Percentiles rank a stretch among this genome's conserved stretches.
Evolutionary conservation across 2,113 vertebrate genomes (phyloP).

Genomic region (Rhineura floridana): DNA sequence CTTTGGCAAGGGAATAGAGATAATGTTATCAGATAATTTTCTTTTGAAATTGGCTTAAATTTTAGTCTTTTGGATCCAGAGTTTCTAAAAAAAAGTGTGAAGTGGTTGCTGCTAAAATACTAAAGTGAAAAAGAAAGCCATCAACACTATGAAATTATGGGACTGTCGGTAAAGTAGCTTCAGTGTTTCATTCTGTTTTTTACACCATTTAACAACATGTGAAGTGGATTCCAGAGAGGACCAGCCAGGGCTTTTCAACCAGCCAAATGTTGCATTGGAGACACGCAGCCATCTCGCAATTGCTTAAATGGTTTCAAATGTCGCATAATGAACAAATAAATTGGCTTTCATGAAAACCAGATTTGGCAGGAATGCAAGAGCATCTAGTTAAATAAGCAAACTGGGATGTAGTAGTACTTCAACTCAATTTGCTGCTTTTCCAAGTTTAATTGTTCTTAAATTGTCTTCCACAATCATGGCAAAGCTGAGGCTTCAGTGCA

Average conservation of each 20-base stretch:
- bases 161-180: slow-evolving; percentile 32
- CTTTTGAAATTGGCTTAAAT: slow-evolving; percentile 68
- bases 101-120: neutral
- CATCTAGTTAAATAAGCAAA: slow-evolving; percentile 70
- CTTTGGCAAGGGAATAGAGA: slow-evolving; percentile 73
- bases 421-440: slow-evolving; percentile 61
- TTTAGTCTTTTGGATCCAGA: slow-evolving; percentile 54
- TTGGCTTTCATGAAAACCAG: slow-evolving; percentile 69
- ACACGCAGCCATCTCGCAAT: slow-evolving; percentile 62
- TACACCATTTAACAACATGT: slow-evolving; percentile 33
- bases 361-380: slow-evolving; percentile 66
- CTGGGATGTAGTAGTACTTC: slow-evolving; percentile 49
- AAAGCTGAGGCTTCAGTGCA: slow-evolving; percentile 51
- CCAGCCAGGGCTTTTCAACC: slow-evolving; percentile 54
- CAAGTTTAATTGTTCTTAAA: slow-evolving; percentile 61
- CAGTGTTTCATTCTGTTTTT: slow-evolving; percentile 49
- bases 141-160: slow-evolving; percentile 37
- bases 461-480: slow-evolving; percentile 50
- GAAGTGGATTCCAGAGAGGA: slow-evolving; percentile 36
- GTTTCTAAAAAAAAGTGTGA: slow-evolving; percentile 59
- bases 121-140: neutral
- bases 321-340: slow-evolving; percentile 76
- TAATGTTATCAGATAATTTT: slow-evolving; percentile 73
- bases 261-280: slow-evolving; percentile 56
- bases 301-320: slow-evolving; percentile 71